Evolutionary conservation across 2,888 invertebrate species (phyloP).

Genomic region (Ochlodes sylvanus): DNA sequence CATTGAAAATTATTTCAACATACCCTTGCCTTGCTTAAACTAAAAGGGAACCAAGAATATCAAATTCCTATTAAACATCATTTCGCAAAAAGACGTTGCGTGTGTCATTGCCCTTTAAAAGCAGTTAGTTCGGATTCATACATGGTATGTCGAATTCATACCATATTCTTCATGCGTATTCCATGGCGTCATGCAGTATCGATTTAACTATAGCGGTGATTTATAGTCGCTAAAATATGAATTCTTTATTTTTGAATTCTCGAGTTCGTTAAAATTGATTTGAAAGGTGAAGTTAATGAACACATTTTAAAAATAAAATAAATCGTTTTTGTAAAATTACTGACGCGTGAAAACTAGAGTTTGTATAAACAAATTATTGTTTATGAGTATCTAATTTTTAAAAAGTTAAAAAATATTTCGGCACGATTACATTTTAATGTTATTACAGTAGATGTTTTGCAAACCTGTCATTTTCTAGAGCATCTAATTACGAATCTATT

Average conservation of each 20-base stretch:
- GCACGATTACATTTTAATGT: too few relatives aligned
- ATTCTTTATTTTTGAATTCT: background rate
- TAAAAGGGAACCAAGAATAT: background rate
- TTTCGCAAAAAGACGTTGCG: background rate
- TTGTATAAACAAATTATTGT: too few relatives aligned
- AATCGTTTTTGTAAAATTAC: too few relatives aligned
- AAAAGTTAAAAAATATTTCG: too few relatives aligned
- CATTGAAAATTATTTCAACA: too few relatives aligned
- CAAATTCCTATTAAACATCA: background rate
- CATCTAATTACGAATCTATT: background rate
- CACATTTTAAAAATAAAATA: too few relatives aligned
- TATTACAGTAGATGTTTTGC: too few relatives aligned
- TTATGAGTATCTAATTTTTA: too few relatives aligned
- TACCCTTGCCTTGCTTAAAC: background rate
- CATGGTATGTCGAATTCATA: slow-evolving; percentile 7
- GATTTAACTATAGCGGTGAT: slow-evolving; percentile 13
- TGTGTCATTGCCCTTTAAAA: slow-evolving; percentile 24
- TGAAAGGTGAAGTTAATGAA: too few relatives aligned
- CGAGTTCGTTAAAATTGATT: too few relatives aligned
- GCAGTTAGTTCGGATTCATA: slow-evolving; percentile 8
- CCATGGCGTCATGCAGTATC: slow-evolving; percentile 13
- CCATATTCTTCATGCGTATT: slow-evolving; percentile 1
- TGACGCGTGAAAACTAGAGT: too few relatives aligned
- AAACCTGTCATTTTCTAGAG: background rate
- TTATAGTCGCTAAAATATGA: slow-evolving; percentile 10